These are phyloP conservation scores for Polyommatus iphigenia DNA, from an alignment of 2,888 invertebrate genomes.

Conservation along the genomic window DNA sequence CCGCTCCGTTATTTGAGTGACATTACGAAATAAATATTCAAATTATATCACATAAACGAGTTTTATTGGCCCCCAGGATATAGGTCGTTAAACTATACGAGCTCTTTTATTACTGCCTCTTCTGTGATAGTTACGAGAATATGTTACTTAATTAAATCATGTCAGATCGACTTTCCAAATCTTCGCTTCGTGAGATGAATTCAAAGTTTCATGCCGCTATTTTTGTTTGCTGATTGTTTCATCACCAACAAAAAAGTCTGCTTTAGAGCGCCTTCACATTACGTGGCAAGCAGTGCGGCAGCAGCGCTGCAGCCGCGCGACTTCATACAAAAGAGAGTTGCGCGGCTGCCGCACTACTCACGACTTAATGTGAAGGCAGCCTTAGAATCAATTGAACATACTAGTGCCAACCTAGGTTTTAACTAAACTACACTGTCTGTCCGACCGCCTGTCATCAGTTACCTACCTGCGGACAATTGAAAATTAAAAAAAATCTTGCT, in stretches of 20 bases:
- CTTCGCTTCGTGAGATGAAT: constrained; percentile 25
- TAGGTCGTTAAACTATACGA: constrained; percentile 31
- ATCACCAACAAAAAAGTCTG: neutral
- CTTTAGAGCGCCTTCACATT: too few relatives aligned
- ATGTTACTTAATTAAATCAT: constrained; percentile 24
- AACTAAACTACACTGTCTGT: too few relatives aligned
- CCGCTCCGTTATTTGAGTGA: constrained; percentile 73
- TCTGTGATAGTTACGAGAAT: constrained; percentile 7
- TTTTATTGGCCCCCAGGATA: constrained; percentile 51
- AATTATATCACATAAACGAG: constrained; percentile 64
- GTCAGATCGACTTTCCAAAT: constrained; percentile 9
- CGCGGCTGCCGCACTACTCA: too few relatives aligned
- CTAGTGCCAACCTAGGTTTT: too few relatives aligned
- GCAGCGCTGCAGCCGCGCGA: too few relatives aligned
- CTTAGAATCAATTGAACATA: too few relatives aligned
- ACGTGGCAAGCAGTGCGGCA: too few relatives aligned
- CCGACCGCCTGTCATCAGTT: too few relatives aligned
- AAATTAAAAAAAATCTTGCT: too few relatives aligned
- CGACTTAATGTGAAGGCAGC: too few relatives aligned
- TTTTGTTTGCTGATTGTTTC: neutral
- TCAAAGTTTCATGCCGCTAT: neutral
- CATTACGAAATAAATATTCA: constrained; percentile 79
- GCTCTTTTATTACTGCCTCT: constrained; percentile 19
- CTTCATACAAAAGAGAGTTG: too few relatives aligned
- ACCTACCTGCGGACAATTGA: too few relatives aligned